These are phyloP conservation scores for Teleiodes luculella DNA, from an alignment of 2,888 invertebrate genomes.

Conservation along the genomic window DNA sequence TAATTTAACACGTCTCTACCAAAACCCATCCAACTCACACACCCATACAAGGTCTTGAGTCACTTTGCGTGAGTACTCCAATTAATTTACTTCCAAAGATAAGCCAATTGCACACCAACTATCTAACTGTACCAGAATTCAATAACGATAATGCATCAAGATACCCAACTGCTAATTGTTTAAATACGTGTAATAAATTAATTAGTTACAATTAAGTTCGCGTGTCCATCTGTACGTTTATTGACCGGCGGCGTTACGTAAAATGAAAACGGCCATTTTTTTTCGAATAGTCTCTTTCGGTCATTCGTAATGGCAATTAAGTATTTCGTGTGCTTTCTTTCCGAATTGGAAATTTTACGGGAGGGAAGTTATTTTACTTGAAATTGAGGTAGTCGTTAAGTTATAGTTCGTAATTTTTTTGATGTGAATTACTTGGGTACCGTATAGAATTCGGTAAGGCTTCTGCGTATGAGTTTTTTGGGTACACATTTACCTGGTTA, in stretches of 20 bases:
- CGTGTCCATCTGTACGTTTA: conserved; percentile 54
- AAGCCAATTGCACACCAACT: conserved; percentile 65
- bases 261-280: conserved; percentile 22
- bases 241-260: conserved; percentile 55
- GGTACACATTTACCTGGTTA: too few relatives aligned
- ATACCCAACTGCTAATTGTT: conserved; percentile 72
- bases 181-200: conserved; percentile 77
- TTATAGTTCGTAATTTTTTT: background rate
- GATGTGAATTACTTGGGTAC: background rate
- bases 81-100: conserved; percentile 71
- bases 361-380: background rate
- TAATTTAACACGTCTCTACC: background rate
- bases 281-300: conserved; percentile 32
- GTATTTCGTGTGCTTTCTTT: conserved; percentile 25
- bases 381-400: background rate
- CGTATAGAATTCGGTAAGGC: background rate
- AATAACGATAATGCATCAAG: conserved; percentile 72
- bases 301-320: conserved; percentile 54
- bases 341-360: conserved; percentile 7
- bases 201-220: conserved; percentile 73
- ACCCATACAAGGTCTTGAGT: background rate
- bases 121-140: conserved; percentile 56
- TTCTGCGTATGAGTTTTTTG: background rate
- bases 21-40: background rate
- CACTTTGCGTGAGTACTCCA: conserved; percentile 63